A percentile compares a stretch with the other conserved stretches of the same genome.
These are phyloP conservation scores for Anastrepha ludens DNA, from an alignment of 1,140 invertebrate species.

Conservation along the genomic window DNA sequence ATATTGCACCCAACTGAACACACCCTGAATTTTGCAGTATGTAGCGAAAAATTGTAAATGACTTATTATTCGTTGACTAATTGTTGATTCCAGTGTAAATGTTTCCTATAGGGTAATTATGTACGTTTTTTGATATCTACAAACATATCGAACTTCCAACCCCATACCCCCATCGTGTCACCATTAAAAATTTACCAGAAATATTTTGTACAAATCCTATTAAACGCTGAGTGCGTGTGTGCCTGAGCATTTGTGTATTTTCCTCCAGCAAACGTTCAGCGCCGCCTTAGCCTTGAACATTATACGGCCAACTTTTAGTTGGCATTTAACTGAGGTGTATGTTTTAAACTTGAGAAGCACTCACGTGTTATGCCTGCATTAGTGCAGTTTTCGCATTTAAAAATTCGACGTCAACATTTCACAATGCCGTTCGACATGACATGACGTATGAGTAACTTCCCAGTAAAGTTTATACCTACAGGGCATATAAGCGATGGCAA, in stretches of 20 bases:
- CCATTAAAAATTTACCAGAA: neutral
- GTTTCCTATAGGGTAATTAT: too few species aligned
- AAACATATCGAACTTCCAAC: neutral
- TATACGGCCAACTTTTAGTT: neutral
- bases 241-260: neutral
- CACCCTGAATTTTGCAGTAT: too few species aligned
- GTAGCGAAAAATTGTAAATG: too few species aligned
- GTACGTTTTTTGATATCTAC: too few species aligned
- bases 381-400: slow-evolving; percentile 10
- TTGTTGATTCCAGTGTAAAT: too few species aligned
- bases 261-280: neutral
- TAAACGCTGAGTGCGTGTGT: neutral
- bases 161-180: neutral
- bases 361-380: neutral
- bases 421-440: slow-evolving; percentile 13
- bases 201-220: slow-evolving; percentile 28
- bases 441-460: slow-evolving; percentile 45
- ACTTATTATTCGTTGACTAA: too few species aligned
- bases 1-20: too few species aligned
- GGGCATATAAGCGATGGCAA: neutral
- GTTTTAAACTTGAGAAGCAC: neutral
- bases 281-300: neutral
- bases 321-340: neutral
- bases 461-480: neutral
- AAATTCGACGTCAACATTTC: neutral